Conservation (phyloP, 30 jellyfish, hydroid and myxozoan species). For the Aurelia aurita complex sp. Pacific region DNA sequence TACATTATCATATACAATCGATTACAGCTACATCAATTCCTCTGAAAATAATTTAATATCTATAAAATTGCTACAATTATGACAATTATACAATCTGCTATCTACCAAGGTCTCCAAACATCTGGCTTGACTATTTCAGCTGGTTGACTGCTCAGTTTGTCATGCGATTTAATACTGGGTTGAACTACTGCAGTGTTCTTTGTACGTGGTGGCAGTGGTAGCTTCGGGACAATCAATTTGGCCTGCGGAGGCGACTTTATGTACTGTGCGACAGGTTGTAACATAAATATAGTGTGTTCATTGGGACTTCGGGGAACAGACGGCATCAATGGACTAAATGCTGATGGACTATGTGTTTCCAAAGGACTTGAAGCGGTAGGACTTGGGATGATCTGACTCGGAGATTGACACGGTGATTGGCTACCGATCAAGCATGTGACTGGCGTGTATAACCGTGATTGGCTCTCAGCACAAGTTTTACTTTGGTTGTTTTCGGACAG, state of each 20-base stretch:
- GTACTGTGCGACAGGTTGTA: conserved; percentile 31
- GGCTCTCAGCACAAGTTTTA: conserved; percentile 5
- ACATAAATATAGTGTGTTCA: conserved; percentile 6
- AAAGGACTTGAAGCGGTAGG: conserved; percentile 51
- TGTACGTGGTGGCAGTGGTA: neutral
- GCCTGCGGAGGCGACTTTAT: conserved; percentile 9
- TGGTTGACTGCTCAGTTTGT: neutral
- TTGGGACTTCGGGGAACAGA: conserved; percentile 26
- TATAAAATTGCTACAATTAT: neutral
- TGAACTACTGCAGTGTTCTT: no score
- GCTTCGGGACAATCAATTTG: conserved; percentile 12
- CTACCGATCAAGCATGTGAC: conserved; percentile 24
- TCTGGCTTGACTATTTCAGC: conserved; percentile 14
- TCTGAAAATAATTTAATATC: conserved; percentile 24
- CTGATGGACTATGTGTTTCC: conserved; percentile 44
- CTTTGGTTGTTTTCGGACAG: conserved; percentile 24
- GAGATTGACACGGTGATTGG: conserved; percentile 53
- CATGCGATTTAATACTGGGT: no score
- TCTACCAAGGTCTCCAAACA: conserved; percentile 70
- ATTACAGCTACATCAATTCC: neutral
- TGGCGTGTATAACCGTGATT: conserved; percentile 28
- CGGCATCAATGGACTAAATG: conserved; percentile 36
- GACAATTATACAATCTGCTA: neutral
- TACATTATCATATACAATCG: neutral
- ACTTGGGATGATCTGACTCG: conserved; percentile 50